Conservation (phyloP, 2,113 vertebrate genomes). For the Fukomys damarensis region DNA sequence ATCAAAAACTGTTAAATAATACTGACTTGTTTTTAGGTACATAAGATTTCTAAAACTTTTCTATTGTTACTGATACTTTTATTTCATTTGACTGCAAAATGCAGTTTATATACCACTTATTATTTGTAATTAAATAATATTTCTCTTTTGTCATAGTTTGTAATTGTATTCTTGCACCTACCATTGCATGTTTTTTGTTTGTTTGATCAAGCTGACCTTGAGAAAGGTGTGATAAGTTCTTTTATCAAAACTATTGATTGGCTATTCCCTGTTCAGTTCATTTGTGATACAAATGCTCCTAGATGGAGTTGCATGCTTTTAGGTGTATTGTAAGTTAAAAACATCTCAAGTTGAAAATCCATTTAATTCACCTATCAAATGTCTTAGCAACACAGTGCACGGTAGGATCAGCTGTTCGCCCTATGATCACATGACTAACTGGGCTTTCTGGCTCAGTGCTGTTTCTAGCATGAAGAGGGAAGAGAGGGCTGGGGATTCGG, state of each 20-base stretch:
- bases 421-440: too few species aligned
- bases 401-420: not conserved
- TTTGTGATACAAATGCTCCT: not conserved
- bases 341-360: not conserved
- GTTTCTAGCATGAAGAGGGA: not conserved
- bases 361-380: not conserved
- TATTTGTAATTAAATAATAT: not conserved
- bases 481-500: too few species aligned
- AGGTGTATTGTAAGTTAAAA: not conserved
- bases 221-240: not conserved
- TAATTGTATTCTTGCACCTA: not conserved
- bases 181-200: not conserved
- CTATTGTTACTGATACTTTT: not conserved
- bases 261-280: not conserved
- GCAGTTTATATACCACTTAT: not conserved
- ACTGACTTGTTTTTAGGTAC: not conserved
- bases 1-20: not conserved
- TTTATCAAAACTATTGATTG: not conserved
- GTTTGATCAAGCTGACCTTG: not conserved
- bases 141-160: not conserved
- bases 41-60: not conserved
- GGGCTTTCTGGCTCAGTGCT: not conserved
- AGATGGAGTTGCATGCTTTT: too few species aligned
- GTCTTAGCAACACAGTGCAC: not conserved
- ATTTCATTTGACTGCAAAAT: not conserved